Evolutionary conservation across 1,140 invertebrate species (phyloP), one percentile per base, ranked within the genome.

Genomic region (Kradibia gibbosae): DNA sequence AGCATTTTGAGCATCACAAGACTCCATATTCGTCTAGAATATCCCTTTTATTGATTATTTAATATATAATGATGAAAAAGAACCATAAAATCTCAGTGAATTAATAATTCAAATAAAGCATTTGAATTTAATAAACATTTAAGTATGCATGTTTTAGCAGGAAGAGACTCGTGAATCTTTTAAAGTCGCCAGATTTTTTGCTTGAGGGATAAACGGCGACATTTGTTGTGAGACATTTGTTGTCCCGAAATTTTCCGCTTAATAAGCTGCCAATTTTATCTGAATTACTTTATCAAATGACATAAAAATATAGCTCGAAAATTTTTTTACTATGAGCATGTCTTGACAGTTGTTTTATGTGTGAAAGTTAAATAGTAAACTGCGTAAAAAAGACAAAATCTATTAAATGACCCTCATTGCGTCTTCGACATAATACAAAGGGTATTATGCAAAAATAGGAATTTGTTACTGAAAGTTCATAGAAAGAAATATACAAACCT

Each of bases 231-330:
- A n/a, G n/a, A n/a, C n/a, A n/a, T n/a, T n/a, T n/a, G n/a, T n/a
- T n/a, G n/a, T 71, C 85, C 85, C 83, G 79, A 88, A 89, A 86
- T 90, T 88, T 91, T 91, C 89, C 88, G 87, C 90, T 88, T 89
- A 89, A 90, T 91, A 90, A 91, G 90, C 87, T 89, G 88, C 86
- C 90, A 91, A 91, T 91, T 89, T 88, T 90, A 91, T 91, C 89
- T 89, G 89, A 87, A 87, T 87, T 87, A 87, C 86, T 88, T 88
- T 89, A 88, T 89, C 88, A 86, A 85, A 84, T 85, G 83, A 84
- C 39, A 39, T 31, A 82, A 86, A 90, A 90, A 90, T 88, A 88
- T 86, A 84, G 87, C 83, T 86, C 87, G 81, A 90, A 90, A 90
- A 90, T 88, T 90, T 90, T 90, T n/a, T n/a, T n/a, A n/a, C 4